Evolutionary conservation across 1,140 invertebrate species (phyloP), one percentile per base, ranked within the genome.

Genomic region (Melanaphis sacchari): DNA sequence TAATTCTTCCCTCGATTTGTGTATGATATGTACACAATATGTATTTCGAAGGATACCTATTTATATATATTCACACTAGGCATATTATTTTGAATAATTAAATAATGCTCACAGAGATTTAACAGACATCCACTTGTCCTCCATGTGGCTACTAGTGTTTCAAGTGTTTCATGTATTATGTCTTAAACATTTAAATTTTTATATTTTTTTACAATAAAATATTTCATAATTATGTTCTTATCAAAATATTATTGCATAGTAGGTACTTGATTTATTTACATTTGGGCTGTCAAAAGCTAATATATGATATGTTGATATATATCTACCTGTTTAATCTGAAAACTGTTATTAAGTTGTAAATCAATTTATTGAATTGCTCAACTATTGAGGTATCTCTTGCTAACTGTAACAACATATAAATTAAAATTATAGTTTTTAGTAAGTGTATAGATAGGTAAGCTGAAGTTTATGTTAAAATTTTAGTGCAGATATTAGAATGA

Each of bases 181-280:
- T 66, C 7, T n/a, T 66, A 15, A n/a, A 76, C 11, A 76, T 76
- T 76, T 76, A 36, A 76, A 76, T n/a, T n/a, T n/a, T 15, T 76
- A 18, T 1, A 9, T 11, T 76, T 76, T 76, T 66, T n/a, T 18
- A 66, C 18, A 66, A n/a, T n/a, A n/a, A n/a, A 66, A 4, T n/a
- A n/a, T 66, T 66, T 76, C 36, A n/a, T n/a, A n/a, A n/a, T n/a
- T n/a, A n/a, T n/a, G n/a, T 76, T 76, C 59, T 76, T 76, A 76
- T 76, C 59, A 76, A 76, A 76, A 76, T n/a, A n/a, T 76, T 76
- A 76, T 24, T n/a, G 6, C 0, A 18, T 4, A n/a, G 15, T 54
- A 54, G 2, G 1, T 59, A 59, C 11, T 18, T n/a, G 11, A 66
- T 66, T 66, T 66, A 66, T 66, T 66, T 66, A 15, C 59, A 15